Evolutionary conservation across 2,113 vertebrate species (phyloP), one percentile per base, ranked within the genome.

Genomic region (Onychostruthus taczanowskii): DNA sequence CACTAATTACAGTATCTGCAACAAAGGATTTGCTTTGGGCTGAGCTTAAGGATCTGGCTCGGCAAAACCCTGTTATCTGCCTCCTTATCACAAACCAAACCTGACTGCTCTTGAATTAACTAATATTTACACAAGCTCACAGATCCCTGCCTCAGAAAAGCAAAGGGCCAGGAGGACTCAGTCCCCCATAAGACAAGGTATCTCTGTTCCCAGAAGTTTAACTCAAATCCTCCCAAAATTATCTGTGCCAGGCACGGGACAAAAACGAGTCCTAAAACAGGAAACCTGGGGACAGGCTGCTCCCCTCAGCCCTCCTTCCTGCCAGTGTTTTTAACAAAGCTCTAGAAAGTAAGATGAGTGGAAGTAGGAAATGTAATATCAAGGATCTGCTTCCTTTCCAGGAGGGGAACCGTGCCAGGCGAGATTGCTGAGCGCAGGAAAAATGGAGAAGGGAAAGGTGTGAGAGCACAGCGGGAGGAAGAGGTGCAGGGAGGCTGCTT

Each of bases 321-420:
- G 96, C 10, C 52, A 18, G 16, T 93, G 92, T 88, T 96, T 92
- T 91, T 52, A 84, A 96, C 83, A 86, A 87, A 93, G 76, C 52
- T 56, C 24, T 78, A 81, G 85, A 89, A 95, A 95, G 86, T 21
- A 46, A 92, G 95, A 93, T 31, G 83, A 90, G 43, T 8, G 21
- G 79, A 90, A 94, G 26, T 47, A 78, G 93, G 93, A 96, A 96
- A 96, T 64, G 75, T 75, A 87, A 8, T 92, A 96, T 92, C 59
- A 26, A 84, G 91, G 83, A 79, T 31, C 44, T 9, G 62, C 73
- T 95, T 97, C 95, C 94, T 90, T n/a, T 90, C 93, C 90, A 84
- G 93, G 61, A 93, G 49, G 73, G 56, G 59, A 90, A 69, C 9
- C 0, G 0, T 52, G 70, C 82, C 72, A 56, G 63, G 30, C 62